Base-by-base conservation (phyloP, 2,113 vertebrate species). In the Coregonus clupeaformis region DNA sequence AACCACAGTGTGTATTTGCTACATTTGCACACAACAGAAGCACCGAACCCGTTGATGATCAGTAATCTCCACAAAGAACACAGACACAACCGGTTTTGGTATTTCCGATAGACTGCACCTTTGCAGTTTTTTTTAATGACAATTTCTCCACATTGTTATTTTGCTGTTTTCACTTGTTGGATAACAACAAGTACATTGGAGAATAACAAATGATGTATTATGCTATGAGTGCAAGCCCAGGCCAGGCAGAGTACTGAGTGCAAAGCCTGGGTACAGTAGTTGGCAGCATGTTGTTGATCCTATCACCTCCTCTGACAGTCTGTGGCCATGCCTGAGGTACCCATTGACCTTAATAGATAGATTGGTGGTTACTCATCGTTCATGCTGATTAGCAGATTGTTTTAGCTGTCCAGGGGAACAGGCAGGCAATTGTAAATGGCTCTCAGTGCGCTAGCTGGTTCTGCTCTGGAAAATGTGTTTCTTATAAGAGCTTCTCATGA, bases 401-500 rank as follows among this genome's bases (percentile, higher is more conserved):
- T 80, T 70, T 79, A 60, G 67, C 16, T 64, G 47, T 63, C 80
- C 87, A 71, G 69, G n/a, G 25, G 69, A 77, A 86, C 74, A 85
- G 77, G 47, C 68, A 11, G 16, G 57, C 69, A 68, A 69, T 81
- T 88, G 86, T 84, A 32, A 73, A 76, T 6, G 7, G 9, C 9
- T 42, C 36, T 11, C 36, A 42, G 36, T 42, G 36, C 9, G 71
- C 36, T 42, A 42, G 66, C 66, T 42, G n/a, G 65, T 80, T 80
- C 68, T 22, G 67, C 27, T 30, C 32, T 12, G 22, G 65, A 69
- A 75, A 91, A 84, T 87, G 74, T 85, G 86, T 86, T 87, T 79
- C 79, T 84, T 84, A 74, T 87, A 71, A 82, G 73, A 65, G 60
- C 74, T 80, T 90, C 87, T 91, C 89, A 91, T 88, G 89, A 91